A percentile compares a stretch with the other conserved stretches of the same genome.
Conservation (phyloP, 2,888 invertebrate species). For the Andrena camellia region DNA sequence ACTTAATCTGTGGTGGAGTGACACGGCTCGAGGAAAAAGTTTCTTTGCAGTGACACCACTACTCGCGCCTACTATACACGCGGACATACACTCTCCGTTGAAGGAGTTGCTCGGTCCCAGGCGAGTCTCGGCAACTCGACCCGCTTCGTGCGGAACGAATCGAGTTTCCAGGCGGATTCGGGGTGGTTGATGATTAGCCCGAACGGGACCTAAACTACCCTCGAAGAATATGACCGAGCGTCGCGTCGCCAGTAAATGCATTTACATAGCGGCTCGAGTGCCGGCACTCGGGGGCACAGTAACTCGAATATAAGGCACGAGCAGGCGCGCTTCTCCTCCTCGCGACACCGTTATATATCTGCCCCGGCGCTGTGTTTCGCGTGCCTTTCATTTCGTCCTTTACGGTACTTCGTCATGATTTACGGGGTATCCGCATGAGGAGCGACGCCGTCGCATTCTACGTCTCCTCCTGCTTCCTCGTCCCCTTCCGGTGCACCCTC, state of each 20-base stretch:
- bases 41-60: no score
- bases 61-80: no score
- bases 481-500: constrained; percentile 12
- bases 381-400: constrained; percentile 75
- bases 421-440: constrained; percentile 72
- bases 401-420: constrained; percentile 76
- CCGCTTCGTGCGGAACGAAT: no score
- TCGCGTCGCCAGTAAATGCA: constrained; percentile 30
- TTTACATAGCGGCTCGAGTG: constrained; percentile 44
- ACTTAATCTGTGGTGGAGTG: no score
- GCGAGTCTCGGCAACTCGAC: not conserved
- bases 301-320: constrained; percentile 60
- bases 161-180: not conserved
- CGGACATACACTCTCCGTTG: no score
- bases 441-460: constrained; percentile 66
- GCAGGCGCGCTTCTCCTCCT: constrained; percentile 45
- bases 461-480: constrained; percentile 35
- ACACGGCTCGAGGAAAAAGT: no score
- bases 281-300: constrained; percentile 44
- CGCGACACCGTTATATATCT: constrained; percentile 54
- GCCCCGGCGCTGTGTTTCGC: constrained; percentile 63
- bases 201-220: constrained; percentile 6
- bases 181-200: constrained; percentile 13
- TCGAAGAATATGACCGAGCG: constrained; percentile 24
- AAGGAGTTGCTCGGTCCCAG: no score